A percentile compares a stretch with the other conserved stretches of the same genome.
phyloP scores from a whole-genome alignment of 2,888 invertebrate genomes.

The Dyspetes luteomarginatus region DNA sequence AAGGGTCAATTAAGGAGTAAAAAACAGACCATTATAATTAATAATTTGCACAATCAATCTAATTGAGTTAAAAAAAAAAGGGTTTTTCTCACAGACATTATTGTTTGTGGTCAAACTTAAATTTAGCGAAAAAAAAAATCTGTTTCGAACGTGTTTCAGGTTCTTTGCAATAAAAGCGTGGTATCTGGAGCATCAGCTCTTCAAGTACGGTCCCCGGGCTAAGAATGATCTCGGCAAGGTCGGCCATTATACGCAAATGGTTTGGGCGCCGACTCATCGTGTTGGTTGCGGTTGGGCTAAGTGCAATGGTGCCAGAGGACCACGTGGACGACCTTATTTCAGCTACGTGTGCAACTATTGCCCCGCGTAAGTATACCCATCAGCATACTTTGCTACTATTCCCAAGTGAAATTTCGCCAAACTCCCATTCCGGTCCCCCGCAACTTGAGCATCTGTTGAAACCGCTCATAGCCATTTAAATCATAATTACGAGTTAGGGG shows the following conservation, averaged over 20 bases:
- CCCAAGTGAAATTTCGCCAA: constrained; percentile 8
- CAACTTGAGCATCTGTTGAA: constrained; percentile 33
- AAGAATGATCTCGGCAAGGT: constrained; percentile 86
- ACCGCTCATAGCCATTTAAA: constrained; percentile 8
- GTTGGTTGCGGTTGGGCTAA: constrained; percentile 91
- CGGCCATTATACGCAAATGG: constrained; percentile 93
- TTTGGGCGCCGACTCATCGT: constrained; percentile 91
- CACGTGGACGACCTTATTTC: constrained; percentile 87
- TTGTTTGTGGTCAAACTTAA: too few species aligned
- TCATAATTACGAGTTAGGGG: constrained; percentile 21
- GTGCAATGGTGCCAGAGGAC: constrained; percentile 86
- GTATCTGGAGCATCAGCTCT: constrained; percentile 90
- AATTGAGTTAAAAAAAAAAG: too few species aligned
- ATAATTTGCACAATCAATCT: too few species aligned
- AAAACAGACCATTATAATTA: too few species aligned
- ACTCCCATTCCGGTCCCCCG: neutral
- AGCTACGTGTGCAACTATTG: constrained; percentile 94
- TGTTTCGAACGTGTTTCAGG: constrained; percentile 84
- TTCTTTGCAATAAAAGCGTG: constrained; percentile 91
- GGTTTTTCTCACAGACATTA: too few species aligned
- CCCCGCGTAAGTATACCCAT: constrained; percentile 88
- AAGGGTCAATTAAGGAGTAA: too few species aligned
- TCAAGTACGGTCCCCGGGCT: constrained; percentile 87
- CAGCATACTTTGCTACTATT: constrained; percentile 24
- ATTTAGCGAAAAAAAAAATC: too few species aligned